phyloP scores from a whole-genome alignment of 2,888 invertebrate genomes.

The Coecobrya sp. region DNA sequence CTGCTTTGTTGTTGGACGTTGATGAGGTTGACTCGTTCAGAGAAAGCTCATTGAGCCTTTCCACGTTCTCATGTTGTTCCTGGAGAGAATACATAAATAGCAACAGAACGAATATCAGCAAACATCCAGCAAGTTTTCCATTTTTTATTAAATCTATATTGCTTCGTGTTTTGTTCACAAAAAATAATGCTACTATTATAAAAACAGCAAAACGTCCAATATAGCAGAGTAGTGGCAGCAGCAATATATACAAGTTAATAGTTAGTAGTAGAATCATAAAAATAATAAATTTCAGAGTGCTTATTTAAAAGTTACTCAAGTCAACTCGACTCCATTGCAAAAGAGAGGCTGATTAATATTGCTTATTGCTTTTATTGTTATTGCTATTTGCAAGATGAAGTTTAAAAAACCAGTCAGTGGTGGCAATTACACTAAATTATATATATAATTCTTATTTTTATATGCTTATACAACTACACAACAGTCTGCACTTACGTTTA shows the following conservation, averaged over 20 bases:
- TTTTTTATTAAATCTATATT: background rate
- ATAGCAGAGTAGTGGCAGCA: no score
- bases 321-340: background rate
- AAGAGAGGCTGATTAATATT: background rate
- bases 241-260: no score
- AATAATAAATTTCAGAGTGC: background rate
- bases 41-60: conserved; percentile 88
- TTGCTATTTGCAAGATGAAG: background rate
- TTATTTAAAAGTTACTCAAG: background rate
- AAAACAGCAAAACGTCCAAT: no score
- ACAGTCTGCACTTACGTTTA: no score
- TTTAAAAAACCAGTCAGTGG: conserved; percentile 13
- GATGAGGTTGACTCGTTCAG: conserved; percentile 87
- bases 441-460: no score
- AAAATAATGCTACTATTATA: background rate
- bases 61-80: conserved; percentile 91
- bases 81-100: conserved; percentile 87
- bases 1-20: conserved; percentile 53
- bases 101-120: conserved; percentile 61
- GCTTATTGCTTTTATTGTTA: background rate
- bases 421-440: background rate
- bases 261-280: background rate
- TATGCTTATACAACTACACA: no score
- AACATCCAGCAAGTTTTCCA: conserved; percentile 73
- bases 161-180: background rate